phyloP scores from a whole-genome alignment of 2,888 invertebrate genomes.

The Panzeria rudis region DNA sequence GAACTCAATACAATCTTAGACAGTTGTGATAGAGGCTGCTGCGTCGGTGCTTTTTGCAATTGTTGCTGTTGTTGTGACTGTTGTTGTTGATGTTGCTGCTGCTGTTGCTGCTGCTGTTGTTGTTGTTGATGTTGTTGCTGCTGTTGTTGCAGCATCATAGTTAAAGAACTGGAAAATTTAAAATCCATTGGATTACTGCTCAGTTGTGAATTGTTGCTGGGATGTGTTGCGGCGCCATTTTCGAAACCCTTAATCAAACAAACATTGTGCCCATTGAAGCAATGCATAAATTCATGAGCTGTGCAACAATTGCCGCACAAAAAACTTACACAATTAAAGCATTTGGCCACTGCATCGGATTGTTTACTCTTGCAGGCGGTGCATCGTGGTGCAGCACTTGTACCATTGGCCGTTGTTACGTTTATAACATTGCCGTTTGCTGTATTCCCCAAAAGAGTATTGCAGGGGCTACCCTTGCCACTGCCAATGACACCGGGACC shows the following conservation, averaged over 20 bases:
- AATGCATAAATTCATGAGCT: slow-evolving; percentile 99
- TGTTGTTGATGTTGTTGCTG: slow-evolving; percentile 79
- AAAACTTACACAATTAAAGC: slow-evolving; percentile 97
- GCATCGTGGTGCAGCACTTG: slow-evolving; percentile 88
- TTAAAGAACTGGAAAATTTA: slow-evolving; percentile 81
- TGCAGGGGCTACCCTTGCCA: slow-evolving; percentile 74
- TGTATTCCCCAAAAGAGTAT: slow-evolving; percentile 71
- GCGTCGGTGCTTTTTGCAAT: slow-evolving; percentile 71
- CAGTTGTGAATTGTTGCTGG: slow-evolving; percentile 64
- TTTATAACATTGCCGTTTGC: slow-evolving; percentile 78
- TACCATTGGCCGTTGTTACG: slow-evolving; percentile 79
- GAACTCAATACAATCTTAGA: slow-evolving; percentile 80
- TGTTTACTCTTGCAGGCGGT: slow-evolving; percentile 98
- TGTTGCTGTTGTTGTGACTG: slow-evolving; percentile 74
- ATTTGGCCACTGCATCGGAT: slow-evolving; percentile 96
- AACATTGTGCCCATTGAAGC: slow-evolving; percentile 98
- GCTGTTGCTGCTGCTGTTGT: slow-evolving; percentile 76
- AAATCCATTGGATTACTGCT: slow-evolving; percentile 75
- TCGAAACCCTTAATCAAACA: slow-evolving; percentile 84
- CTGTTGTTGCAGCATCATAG: slow-evolving; percentile 81
- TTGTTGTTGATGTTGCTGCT: slow-evolving; percentile 69
- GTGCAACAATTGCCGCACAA: slow-evolving; percentile 98
- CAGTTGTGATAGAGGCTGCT: slow-evolving; percentile 80
- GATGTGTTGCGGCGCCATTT: slow-evolving; percentile 67
- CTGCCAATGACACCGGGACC: slow-evolving; percentile 71